Evolutionary conservation across 2,113 vertebrate genomes (phyloP), one percentile per base, ranked within the genome.

Genomic region (Ploceus nigricollis): DNA sequence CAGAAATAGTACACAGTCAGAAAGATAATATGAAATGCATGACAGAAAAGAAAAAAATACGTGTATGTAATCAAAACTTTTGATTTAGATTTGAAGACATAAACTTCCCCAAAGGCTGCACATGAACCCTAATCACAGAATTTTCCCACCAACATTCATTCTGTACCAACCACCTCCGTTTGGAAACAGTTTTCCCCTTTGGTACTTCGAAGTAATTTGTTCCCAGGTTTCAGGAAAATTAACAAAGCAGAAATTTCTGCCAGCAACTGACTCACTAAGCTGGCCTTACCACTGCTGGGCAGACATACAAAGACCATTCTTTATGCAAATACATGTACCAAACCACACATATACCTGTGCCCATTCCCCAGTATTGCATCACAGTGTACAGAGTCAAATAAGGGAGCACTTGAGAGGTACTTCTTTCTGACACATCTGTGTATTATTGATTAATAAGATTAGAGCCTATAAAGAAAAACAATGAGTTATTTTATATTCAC

Each of bases 221-320:
- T 87, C 72, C 70, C 39, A 71, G 35, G 65, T 87, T 87, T 93
- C 37, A 79, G 53, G 33, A 94, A 82, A 58, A 84, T 66, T 91
- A 89, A 78, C 60, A 87, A 77, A 87, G 39, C 37, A 78, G 61
- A 82, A 75, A 28, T 78, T 92, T 90, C 73, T 94, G 82, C 88
- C 85, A 93, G 84, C 66, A 87, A 78, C 51, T 90, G 65, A 90
- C 78, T 95, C 82, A 96, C 56, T 66, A 44, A 82, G 7, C 48
- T 81, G 82, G 60, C 69, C 13, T 78, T 87, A 83, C 58, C 42
- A 73, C 27, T 65, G 35, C 70, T 70, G 70, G 82, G 73, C 73
- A 93, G 31, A 61, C 45, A 73, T 31, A 84, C 42, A 91, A 87
- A 91, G 61, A 13, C 31, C 20, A 78, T 37, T 94, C 47, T 53